A percentile compares a stretch with the other conserved stretches of the same genome.
Conservation (phyloP, 2,888 invertebrate species). For the Apamea epomidion region DNA sequence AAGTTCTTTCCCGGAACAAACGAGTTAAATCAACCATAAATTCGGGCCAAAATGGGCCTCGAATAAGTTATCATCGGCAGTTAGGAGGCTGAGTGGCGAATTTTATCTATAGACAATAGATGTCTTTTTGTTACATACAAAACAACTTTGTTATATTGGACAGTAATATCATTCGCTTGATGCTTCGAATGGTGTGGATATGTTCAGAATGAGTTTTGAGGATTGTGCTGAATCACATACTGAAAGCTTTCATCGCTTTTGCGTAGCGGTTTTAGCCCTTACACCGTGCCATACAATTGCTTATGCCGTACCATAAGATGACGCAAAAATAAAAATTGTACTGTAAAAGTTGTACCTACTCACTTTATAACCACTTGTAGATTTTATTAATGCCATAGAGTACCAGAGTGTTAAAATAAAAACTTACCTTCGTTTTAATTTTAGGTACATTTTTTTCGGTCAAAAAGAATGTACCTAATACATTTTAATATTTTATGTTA, state of each 20-base stretch:
- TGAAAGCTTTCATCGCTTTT: neutral
- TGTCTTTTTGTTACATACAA: conserved; percentile 68
- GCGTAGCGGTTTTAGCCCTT: neutral
- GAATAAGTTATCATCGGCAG: conserved; percentile 87
- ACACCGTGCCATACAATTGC: neutral
- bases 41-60: conserved; percentile 81
- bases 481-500: neutral
- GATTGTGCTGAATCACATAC: conserved; percentile 8
- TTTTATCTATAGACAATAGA: conserved; percentile 82
- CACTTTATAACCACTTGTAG: neutral
- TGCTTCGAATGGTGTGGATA: conserved; percentile 25
- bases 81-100: conserved; percentile 79
- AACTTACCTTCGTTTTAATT: neutral
- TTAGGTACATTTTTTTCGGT: neutral
- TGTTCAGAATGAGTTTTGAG: conserved; percentile 3
- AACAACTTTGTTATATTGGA: conserved; percentile 69
- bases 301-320: neutral
- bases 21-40: conserved; percentile 87
- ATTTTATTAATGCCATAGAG: neutral
- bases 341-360: neutral
- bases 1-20: conserved; percentile 81
- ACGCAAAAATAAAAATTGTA: neutral
- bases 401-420: no score
- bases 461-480: neutral
- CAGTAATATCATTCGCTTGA: conserved; percentile 32